phyloP scores from a whole-genome alignment of 2,888 invertebrate genomes.

The Ethmia dodecea region DNA sequence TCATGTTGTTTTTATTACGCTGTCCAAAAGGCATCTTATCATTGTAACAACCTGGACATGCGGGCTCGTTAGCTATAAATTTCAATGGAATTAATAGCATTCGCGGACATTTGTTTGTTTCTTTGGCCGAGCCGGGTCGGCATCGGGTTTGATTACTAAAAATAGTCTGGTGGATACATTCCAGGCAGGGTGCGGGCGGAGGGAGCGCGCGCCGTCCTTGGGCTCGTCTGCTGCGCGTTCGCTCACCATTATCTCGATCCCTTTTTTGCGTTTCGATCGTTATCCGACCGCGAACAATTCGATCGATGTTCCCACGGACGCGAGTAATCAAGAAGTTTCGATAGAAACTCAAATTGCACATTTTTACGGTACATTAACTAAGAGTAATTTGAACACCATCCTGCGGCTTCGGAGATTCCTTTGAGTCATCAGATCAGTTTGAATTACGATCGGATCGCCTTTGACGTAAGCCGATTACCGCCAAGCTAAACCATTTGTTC shows the following conservation, averaged over 20 bases:
- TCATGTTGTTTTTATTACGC: slow-evolving; percentile 14
- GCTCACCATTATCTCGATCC: slow-evolving; percentile 60
- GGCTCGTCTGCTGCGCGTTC: slow-evolving; percentile 41
- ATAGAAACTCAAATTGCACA: slow-evolving; percentile 55
- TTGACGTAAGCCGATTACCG: slow-evolving; percentile 28
- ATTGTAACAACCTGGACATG: slow-evolving; percentile 28
- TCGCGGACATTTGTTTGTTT: slow-evolving; percentile 43
- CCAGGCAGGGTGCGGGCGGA: slow-evolving; percentile 34
- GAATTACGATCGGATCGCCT: slow-evolving; percentile 22
- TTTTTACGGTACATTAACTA: slow-evolving; percentile 53
- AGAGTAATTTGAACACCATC: slow-evolving; percentile 36
- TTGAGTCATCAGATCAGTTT: slow-evolving; percentile 26
- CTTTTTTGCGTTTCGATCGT: slow-evolving; percentile 72
- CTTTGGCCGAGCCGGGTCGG: slow-evolving; percentile 39
- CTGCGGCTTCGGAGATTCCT: slow-evolving; percentile 33
- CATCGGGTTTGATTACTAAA: slow-evolving; percentile 66
- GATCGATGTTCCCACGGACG: slow-evolving; percentile 64
- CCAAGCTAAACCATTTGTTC: slow-evolving; percentile 26
- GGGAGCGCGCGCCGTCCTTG: slow-evolving; percentile 53
- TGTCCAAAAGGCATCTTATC: slow-evolving; percentile 19
- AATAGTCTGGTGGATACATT: slow-evolving; percentile 64
- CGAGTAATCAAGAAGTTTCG: slow-evolving; percentile 49
- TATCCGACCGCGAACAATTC: slow-evolving; percentile 68
- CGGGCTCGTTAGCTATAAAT: slow-evolving; percentile 35
- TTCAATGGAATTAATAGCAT: slow-evolving; percentile 35